Base-by-base conservation (phyloP, 2,888 invertebrate species). In the Harpalus rubripes region DNA sequence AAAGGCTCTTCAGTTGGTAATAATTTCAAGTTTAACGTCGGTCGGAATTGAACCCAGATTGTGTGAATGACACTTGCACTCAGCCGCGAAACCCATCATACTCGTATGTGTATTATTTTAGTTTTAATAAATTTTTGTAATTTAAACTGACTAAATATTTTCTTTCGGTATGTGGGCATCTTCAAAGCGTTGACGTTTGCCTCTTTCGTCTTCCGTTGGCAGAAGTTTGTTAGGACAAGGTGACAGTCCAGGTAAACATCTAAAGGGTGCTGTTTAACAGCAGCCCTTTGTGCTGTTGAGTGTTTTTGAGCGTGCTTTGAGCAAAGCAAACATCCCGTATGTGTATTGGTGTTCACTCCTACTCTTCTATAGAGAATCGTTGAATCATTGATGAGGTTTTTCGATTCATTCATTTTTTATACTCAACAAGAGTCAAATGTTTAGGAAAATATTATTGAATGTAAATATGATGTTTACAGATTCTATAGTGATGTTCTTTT, bases 251-350 rank as follows among this genome's bases (percentile, higher is more conserved):
- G 72, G 72, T 74, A 74, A 74, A 74, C 72, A 74, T 18, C 39
- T 59, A 83, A 83, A 83, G 83, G 83, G 76, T 83, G 72, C 56
- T 83, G 83, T 76, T 83, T 76, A 74, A 83, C 83, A 83, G 76
- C 74, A 76, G 83, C 74, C 83, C 83, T 74, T 83, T 83, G 83
- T 83, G 61, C 76, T 39, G 76, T 83, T 16, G 26, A 83, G 83
- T 74, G 83, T 83, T 83, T 82, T 82, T 74, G 82, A 32, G 41
- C 72, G 52, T 72, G 82, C 72, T 56, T 15, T 12, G 59, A 32
- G 74, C 59, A 76, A 74, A 83, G 32, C 58, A 56, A 56, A 58
- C 58, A 58, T 10, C 78, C 58, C 22, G 78, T 78, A 78, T 78
- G 26, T 41, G 10, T 52, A 18, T 12, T 74, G 18, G 44, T 74